Base-by-base conservation (phyloP, 2,888 invertebrate genomes). In the Rhyacophila evoluta region DNA sequence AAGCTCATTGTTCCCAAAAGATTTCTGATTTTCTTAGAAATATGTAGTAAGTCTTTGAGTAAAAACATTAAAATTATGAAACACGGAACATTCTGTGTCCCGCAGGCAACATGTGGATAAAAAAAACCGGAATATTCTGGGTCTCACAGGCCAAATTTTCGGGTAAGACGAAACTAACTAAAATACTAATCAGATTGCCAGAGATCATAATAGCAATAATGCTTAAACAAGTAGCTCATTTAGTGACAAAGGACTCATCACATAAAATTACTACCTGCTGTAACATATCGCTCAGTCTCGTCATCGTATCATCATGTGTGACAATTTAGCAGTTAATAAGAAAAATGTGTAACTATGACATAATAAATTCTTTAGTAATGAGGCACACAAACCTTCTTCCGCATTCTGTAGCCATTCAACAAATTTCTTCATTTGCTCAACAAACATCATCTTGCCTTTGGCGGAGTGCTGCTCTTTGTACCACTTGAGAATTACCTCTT, bases 371-470 rank as follows among this genome's bases (percentile, higher is more conserved):
- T 69, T 69, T 69, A 19, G 15, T 41, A 37, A 28, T 19, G 0
- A 55, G 10, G 5, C 55, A 8, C 27, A 79, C 83, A 75, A 81
- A 92, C 92, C 92, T 87, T 98, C 98, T 88, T 98, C 98, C 79
- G 98, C 98, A 89, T 94, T 98, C 88, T 98, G 96, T 83, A 98
- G 92, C 98, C 98, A 98, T 89, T 98, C 98, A 75, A 98, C 93
- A 87, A 98, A 98, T 90, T 96, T 95, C 89, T 97, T 97, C 97
- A 98, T 98, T 91, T 98, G 98, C 86, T 98, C 98, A 84, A 98
- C 93, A 92, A 98, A 98, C 92, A 98, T 95, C 92, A 97, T 95
- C 91, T 98, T 98, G 84, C 98, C 98, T 90, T 98, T 98, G 84
- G 93, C 91, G 83, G 96, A 96, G 90, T 97, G 97, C 83, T 95